Evolutionary conservation across 1,140 invertebrate species (phyloP).

Genomic region (Bombyx mandarina): DNA sequence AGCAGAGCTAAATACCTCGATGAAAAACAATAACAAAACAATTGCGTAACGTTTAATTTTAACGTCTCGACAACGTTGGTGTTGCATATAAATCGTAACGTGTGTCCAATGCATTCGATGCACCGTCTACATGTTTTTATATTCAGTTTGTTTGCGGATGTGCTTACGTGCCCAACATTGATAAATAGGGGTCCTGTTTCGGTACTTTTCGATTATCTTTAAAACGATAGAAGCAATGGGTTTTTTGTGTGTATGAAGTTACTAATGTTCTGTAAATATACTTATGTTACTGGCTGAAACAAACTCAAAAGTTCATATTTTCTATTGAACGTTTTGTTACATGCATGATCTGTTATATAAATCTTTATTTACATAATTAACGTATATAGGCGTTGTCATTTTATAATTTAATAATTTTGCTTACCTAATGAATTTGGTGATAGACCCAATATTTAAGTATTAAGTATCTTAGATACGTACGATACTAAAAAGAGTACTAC

Average conservation of each 20-base stretch:
- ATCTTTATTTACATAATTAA: slow-evolving; percentile 2
- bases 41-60: slow-evolving; percentile 5
- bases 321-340: too few species aligned
- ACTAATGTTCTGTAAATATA: too few species aligned
- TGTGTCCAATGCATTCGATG: slow-evolving; percentile 4
- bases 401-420: too few species aligned
- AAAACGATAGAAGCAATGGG: too few species aligned
- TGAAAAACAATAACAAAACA: neutral
- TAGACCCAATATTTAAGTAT: too few species aligned
- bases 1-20: too few species aligned
- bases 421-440: too few species aligned
- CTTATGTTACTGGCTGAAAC: neutral
- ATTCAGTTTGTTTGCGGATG: neutral
- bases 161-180: slow-evolving; percentile 2
- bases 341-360: too few species aligned
- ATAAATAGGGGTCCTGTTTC: neutral
- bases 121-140: neutral
- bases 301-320: neutral
- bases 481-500: too few species aligned
- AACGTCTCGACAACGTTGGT: slow-evolving; percentile 2
- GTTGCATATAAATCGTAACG: slow-evolving; percentile 3
- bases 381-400: neutral
- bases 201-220: neutral
- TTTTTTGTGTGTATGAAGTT: too few species aligned
- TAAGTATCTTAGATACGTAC: too few species aligned